Conservation (phyloP, 2,113 vertebrate genomes). For the Rhinichthys klamathensis region DNA sequence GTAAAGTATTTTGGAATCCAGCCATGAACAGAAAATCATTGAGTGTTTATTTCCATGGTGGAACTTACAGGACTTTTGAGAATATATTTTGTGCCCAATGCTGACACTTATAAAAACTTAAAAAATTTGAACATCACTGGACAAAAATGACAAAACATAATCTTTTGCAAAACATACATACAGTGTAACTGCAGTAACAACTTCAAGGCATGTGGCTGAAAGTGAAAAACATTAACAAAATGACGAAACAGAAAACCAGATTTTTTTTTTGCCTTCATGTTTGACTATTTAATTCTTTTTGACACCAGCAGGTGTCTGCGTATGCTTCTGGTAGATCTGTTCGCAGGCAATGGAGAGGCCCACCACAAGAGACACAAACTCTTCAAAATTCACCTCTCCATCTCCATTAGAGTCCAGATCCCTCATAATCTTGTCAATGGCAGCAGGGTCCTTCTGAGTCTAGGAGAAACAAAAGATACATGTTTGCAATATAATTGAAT, state of each 20-base stretch:
- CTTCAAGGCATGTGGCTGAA: neutral
- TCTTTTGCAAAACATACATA: neutral
- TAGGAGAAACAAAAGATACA: conserved; percentile 57
- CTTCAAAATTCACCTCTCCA: conserved; percentile 87
- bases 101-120: neutral
- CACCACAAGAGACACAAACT: conserved; percentile 85
- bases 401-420: conserved; percentile 89
- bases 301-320: neutral
- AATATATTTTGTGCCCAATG: neutral
- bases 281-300: conserved; percentile 30
- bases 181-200: neutral
- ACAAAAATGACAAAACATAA: neutral
- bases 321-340: conserved; percentile 69
- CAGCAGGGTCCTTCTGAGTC: conserved; percentile 81
- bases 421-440: conserved; percentile 84
- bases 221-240: conserved; percentile 33
- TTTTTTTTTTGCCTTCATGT: neutral
- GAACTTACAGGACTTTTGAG: neutral
- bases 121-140: neutral
- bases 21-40: neutral
- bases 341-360: conserved; percentile 89
- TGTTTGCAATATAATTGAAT: neutral
- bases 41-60: neutral
- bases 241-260: conserved; percentile 13
- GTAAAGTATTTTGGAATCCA: neutral